Conservation (phyloP, 2,888 invertebrate genomes). For the Leptothorax acervorum region DNA sequence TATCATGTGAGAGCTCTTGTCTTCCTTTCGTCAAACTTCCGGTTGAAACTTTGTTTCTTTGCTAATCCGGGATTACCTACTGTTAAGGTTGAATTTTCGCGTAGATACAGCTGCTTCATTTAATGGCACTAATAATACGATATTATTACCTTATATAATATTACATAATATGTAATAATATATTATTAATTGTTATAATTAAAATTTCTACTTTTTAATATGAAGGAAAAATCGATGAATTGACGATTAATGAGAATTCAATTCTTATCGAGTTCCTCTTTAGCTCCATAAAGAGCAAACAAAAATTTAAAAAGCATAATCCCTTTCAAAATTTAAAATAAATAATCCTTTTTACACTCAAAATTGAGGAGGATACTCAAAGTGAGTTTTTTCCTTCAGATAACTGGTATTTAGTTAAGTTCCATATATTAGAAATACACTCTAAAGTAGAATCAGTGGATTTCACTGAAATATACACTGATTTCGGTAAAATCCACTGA, state of each 20-base stretch:
- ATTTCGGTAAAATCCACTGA: no score
- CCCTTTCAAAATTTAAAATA: no score
- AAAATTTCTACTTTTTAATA: neutral
- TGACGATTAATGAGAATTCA: neutral
- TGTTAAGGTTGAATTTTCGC: neutral
- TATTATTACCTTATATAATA: neutral
- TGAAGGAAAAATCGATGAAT: neutral
- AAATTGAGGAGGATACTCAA: neutral
- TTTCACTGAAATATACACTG: no score
- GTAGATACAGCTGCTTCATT: neutral
- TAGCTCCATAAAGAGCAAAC: neutral
- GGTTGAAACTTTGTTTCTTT: neutral
- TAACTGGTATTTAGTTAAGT: neutral
- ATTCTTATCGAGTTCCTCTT: neutral
- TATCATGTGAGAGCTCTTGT: constrained; percentile 3
- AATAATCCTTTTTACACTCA: neutral
- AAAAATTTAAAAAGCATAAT: neutral
- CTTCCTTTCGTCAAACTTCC: constrained; percentile 22
- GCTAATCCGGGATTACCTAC: neutral
- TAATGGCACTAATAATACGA: neutral
- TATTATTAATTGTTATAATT: neutral
- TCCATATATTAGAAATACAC: neutral
- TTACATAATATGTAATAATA: neutral
- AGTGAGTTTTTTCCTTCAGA: neutral
- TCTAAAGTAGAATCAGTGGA: no score